Evolutionary conservation across 2,888 invertebrate genomes (phyloP).

Genomic region (Lamellibrachia columna): DNA sequence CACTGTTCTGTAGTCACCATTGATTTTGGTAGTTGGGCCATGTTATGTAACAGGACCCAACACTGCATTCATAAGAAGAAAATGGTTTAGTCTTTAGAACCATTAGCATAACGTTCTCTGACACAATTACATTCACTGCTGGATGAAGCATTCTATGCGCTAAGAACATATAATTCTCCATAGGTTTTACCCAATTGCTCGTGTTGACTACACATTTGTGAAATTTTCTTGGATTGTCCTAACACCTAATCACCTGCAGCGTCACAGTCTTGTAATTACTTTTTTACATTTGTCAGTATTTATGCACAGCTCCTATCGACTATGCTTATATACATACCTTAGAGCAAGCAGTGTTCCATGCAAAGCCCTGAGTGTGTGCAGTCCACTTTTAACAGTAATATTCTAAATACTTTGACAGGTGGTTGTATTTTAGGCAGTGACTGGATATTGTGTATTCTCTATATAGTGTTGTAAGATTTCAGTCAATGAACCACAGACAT

Average conservation of each 20-base stretch:
- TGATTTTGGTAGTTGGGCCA: not conserved
- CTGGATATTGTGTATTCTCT: not conserved
- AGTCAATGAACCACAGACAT: not conserved
- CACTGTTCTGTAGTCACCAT: not conserved
- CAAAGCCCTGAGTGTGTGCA: not conserved
- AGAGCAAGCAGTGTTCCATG: not conserved
- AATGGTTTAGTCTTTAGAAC: not conserved
- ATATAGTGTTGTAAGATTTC: not conserved
- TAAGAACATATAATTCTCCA: not conserved
- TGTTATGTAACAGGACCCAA: not conserved
- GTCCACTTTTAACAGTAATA: not conserved
- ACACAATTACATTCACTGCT: not conserved
- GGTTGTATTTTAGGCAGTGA: not conserved
- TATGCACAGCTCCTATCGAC: not conserved
- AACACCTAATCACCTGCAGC: not conserved
- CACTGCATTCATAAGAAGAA: not conserved
- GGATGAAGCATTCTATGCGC: not conserved
- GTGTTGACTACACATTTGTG: not conserved
- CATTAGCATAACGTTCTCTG: not conserved
- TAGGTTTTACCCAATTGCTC: not conserved
- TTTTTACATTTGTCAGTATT: not conserved
- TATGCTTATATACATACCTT: not conserved
- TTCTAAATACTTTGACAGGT: not conserved
- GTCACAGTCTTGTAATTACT: not conserved
- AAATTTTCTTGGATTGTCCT: not conserved